Conservation (phyloP, 2,888 invertebrate genomes). For the Tryphoninae sp. region DNA sequence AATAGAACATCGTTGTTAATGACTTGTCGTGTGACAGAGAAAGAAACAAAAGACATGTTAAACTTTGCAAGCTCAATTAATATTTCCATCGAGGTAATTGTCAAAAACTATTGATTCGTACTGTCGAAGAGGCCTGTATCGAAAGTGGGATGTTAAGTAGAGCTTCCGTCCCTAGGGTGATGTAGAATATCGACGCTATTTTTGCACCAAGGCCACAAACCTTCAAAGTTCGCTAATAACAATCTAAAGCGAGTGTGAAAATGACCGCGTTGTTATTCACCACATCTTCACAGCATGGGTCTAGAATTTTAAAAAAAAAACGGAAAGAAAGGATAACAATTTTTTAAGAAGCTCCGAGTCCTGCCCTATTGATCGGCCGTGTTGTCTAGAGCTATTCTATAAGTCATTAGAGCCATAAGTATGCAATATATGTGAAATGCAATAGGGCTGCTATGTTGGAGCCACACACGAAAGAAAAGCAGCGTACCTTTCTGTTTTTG, state of each 20-base stretch:
- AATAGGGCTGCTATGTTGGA: slow-evolving; percentile 68
- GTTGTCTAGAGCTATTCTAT: slow-evolving; percentile 64
- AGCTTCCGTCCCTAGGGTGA: slow-evolving; percentile 19
- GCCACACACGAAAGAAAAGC: slow-evolving; percentile 2
- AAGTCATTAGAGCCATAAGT: slow-evolving; percentile 78
- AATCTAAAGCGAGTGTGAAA: neutral
- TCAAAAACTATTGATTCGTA: neutral
- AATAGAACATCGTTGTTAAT: neutral
- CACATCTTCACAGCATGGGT: neutral
- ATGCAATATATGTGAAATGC: slow-evolving; percentile 77
- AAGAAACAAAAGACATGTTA: neutral
- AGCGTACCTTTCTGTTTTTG: neutral
- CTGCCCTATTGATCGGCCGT: slow-evolving; percentile 50
- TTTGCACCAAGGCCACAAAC: neutral
- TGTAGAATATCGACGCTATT: slow-evolving; percentile 4
- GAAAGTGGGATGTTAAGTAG: slow-evolving; percentile 25
- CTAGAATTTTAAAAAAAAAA: slow-evolving; percentile 8
- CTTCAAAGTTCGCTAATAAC: neutral
- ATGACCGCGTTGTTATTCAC: neutral
- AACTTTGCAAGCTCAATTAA: neutral
- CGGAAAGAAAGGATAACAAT: neutral
- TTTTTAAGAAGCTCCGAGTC: slow-evolving; percentile 36
- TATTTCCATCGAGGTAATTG: neutral
- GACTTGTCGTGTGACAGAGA: neutral
- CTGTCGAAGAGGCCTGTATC: neutral